A percentile compares a stretch with the other conserved stretches of the same genome.
These are phyloP conservation scores for Chelonus insularis DNA, from an alignment of 1,140 invertebrate genomes.

Conservation along the genomic window DNA sequence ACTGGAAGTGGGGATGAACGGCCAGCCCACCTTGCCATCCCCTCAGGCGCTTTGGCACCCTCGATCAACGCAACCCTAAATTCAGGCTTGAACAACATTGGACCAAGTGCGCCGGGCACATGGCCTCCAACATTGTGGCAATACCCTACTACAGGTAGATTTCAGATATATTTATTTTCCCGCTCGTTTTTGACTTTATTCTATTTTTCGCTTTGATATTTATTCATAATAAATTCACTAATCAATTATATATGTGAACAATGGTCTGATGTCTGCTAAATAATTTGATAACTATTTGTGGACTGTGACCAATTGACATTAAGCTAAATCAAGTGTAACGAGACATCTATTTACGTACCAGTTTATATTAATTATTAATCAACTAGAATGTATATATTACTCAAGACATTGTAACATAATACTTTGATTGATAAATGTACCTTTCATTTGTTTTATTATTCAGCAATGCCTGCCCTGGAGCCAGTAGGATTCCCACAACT, in stretches of 20 bases:
- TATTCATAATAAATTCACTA: too few relatives aligned
- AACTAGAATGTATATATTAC: too few relatives aligned
- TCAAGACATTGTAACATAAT: too few relatives aligned
- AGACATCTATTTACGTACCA: not conserved
- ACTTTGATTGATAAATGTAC: not conserved
- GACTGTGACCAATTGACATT: not conserved
- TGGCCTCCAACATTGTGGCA: slow-evolving; percentile 70
- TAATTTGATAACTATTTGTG: not conserved
- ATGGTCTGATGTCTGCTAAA: too few relatives aligned
- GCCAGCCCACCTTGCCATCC: slow-evolving; percentile 59
- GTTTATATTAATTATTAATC: not conserved
- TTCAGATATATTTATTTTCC: too few relatives aligned
- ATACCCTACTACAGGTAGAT: slow-evolving; percentile 69
- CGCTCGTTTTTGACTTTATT: not conserved
- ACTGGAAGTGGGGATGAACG: slow-evolving; percentile 55
- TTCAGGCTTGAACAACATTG: slow-evolving; percentile 61
- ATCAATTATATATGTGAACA: too few relatives aligned
- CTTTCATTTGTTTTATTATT: slow-evolving; percentile 36
- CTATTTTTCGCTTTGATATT: slow-evolving; percentile 18
- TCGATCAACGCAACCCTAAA: slow-evolving; percentile 57
- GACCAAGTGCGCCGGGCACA: slow-evolving; percentile 43
- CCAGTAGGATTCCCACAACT: slow-evolving; percentile 67
- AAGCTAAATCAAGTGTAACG: too few relatives aligned
- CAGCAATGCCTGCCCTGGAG: slow-evolving; percentile 64
- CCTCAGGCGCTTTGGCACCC: slow-evolving; percentile 55